phyloP scores from a whole-genome alignment of 1,140 invertebrate genomes.

The Macrosteles quadrilineatus region DNA sequence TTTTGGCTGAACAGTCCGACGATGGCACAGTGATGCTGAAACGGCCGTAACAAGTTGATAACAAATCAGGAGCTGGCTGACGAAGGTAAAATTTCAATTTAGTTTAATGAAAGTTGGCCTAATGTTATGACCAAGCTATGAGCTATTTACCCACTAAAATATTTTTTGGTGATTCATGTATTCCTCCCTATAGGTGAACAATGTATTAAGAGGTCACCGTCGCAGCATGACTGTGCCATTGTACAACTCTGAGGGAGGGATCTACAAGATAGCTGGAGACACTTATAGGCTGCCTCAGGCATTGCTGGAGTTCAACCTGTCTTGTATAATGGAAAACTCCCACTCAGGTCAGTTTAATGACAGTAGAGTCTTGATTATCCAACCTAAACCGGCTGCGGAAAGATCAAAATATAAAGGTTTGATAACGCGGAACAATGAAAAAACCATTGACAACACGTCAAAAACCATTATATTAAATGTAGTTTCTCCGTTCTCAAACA shows the following conservation, averaged over 20 bases:
- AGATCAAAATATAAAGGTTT: background rate
- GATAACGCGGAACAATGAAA: no score
- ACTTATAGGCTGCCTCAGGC: background rate
- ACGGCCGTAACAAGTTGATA: no score
- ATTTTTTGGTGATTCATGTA: no score
- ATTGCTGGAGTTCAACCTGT: background rate
- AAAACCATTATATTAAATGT: background rate
- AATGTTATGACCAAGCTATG: no score
- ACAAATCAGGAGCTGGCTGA: no score
- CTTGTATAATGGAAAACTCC: background rate
- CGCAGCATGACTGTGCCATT: constrained; percentile 8
- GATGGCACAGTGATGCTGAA: no score
- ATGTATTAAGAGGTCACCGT: background rate
- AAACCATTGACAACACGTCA: background rate
- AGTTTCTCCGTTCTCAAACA: background rate
- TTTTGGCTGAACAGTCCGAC: no score
- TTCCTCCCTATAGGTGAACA: no score
- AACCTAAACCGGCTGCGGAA: background rate
- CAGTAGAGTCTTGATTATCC: no score
- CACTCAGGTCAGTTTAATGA: background rate
- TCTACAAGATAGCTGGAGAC: background rate
- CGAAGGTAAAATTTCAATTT: no score
- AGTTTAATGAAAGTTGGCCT: no score
- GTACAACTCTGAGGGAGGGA: background rate
- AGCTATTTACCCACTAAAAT: no score